Conservation (phyloP, 2,797 vertebrate species). For the Sarcophilus harrisii region DNA sequence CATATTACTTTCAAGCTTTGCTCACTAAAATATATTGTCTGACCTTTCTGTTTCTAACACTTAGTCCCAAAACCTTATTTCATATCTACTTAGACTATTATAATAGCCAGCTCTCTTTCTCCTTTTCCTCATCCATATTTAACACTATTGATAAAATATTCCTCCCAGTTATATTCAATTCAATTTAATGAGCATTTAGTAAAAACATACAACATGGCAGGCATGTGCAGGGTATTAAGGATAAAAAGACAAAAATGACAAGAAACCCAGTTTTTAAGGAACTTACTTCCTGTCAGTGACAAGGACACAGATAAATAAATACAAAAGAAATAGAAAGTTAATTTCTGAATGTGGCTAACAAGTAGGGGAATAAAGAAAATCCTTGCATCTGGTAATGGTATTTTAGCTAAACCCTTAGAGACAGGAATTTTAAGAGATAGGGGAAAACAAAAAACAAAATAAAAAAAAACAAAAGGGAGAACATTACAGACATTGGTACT, state of each 20-base stretch:
- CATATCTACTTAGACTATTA: not conserved
- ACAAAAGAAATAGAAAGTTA: not conserved
- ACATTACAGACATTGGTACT: not conserved
- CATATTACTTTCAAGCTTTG: not conserved
- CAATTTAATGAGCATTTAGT: not conserved
- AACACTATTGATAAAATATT: not conserved
- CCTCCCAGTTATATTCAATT: not conserved
- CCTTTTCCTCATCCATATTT: not conserved
- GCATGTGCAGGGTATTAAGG: not conserved
- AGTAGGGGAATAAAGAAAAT: not conserved
- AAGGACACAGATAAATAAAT: not conserved
- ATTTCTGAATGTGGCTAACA: not conserved
- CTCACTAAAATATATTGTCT: not conserved
- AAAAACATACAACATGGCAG: not conserved
- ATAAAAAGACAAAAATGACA: not conserved
- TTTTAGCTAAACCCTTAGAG: not conserved
- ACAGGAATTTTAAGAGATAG: not conserved
- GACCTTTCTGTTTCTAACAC: not conserved
- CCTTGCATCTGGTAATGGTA: not conserved
- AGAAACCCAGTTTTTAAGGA: not conserved
- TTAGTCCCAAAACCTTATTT: not conserved
- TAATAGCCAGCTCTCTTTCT: not conserved
- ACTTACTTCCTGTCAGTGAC: not conserved
- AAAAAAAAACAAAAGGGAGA: too few species aligned
- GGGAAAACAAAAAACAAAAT: not conserved